These are phyloP conservation scores for Digitonthophagus gazella DNA, from an alignment of 2,888 invertebrate genomes.

Conservation along the genomic window DNA sequence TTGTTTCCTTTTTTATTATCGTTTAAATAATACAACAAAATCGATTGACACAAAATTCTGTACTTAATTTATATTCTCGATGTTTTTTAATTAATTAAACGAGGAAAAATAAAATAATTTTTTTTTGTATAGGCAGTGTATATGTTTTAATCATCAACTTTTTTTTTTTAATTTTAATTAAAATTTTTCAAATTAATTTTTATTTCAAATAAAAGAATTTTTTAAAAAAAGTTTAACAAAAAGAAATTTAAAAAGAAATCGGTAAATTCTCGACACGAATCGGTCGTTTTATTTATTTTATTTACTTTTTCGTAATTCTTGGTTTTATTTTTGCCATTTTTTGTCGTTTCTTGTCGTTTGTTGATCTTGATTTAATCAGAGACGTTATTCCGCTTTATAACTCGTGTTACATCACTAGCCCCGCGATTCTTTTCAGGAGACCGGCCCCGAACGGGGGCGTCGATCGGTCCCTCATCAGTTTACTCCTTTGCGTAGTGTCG, in stretches of 20 bases:
- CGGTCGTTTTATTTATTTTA: too few species aligned
- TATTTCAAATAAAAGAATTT: too few species aligned
- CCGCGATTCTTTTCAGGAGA: slow-evolving; percentile 30
- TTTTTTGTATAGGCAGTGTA: slow-evolving; percentile 41
- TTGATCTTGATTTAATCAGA: neutral
- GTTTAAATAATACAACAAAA: too few species aligned
- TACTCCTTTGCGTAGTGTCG: neutral
- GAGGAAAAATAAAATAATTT: slow-evolving; percentile 23
- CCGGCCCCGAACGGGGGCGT: slow-evolving; percentile 19
- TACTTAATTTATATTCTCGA: too few species aligned
- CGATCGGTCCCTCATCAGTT: neutral
- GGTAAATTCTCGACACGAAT: too few species aligned
- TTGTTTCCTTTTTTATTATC: too few species aligned
- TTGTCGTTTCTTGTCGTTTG: neutral
- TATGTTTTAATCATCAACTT: too few species aligned
- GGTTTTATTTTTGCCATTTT: neutral
- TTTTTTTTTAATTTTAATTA: slow-evolving; percentile 19
- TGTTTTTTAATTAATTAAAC: too few species aligned
- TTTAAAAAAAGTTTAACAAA: too few species aligned
- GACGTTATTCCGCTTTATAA: slow-evolving; percentile 19
- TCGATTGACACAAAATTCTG: too few species aligned
- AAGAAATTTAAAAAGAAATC: too few species aligned
- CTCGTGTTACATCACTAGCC: slow-evolving; percentile 38
- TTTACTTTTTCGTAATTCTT: too few species aligned
- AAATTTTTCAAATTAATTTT: slow-evolving; percentile 5